phyloP scores from a whole-genome alignment of 2,888 invertebrate genomes.

The Epistrophella euchroma region DNA sequence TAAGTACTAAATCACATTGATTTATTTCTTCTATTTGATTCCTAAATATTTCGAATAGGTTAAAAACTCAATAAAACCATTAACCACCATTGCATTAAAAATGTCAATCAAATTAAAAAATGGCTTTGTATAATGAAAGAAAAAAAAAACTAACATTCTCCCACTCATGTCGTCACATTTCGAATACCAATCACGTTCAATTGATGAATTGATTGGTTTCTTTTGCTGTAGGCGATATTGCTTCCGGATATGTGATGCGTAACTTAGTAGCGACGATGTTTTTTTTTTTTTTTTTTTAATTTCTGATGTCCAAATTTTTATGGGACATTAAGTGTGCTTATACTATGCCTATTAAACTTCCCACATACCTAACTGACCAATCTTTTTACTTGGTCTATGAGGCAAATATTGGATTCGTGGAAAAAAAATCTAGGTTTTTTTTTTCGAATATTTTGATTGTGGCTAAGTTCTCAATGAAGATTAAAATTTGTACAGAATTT shows the following conservation, averaged over 20 bases:
- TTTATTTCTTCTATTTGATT: neutral
- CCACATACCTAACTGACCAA: conserved; percentile 21
- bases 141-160: neutral
- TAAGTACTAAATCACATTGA: neutral
- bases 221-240: conserved; percentile 21
- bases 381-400: neutral
- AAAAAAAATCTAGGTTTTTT: neutral
- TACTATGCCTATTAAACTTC: neutral
- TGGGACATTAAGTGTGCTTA: conserved; percentile 18
- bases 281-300: neutral
- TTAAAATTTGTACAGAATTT: too few relatives aligned
- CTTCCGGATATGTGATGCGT: conserved; percentile 51
- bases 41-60: neutral
- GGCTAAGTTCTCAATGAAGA: too few relatives aligned
- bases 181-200: conserved; percentile 48
- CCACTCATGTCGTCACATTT: neutral
- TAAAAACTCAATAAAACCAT: neutral
- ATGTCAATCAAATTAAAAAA: conserved; percentile 17
- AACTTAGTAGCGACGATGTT: conserved; percentile 15
- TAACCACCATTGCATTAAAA: conserved; percentile 4
- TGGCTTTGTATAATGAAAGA: too few relatives aligned
- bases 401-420: neutral
- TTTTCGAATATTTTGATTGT: too few relatives aligned
- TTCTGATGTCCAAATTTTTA: conserved; percentile 18
- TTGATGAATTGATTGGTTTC: conserved; percentile 35